phyloP scores from a whole-genome alignment of 2,888 invertebrate species.

The Eupeodes luniger region DNA sequence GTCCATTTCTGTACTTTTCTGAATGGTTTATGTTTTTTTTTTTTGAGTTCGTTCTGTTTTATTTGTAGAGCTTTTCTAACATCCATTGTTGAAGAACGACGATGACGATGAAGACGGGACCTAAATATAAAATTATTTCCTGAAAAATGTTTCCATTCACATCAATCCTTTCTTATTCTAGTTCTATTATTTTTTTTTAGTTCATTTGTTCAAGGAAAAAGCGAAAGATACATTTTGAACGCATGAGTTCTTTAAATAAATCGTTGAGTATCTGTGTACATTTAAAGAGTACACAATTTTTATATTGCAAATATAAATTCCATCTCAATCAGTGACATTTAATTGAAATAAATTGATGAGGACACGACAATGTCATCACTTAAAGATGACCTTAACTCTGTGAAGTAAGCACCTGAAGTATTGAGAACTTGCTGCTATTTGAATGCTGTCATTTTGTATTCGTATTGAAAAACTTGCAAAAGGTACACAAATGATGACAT shows the following conservation, averaged over 20 bases:
- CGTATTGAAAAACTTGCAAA: slow-evolving; percentile 19
- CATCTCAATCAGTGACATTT: slow-evolving; percentile 50
- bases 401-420: slow-evolving; percentile 40
- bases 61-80: slow-evolving; percentile 20
- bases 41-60: background rate
- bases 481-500: slow-evolving; percentile 52
- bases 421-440: background rate
- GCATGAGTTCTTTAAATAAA: slow-evolving; percentile 27
- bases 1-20: slow-evolving; percentile 32
- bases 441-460: slow-evolving; percentile 37
- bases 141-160: slow-evolving; percentile 5
- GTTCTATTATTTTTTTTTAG: background rate
- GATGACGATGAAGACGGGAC: background rate
- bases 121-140: slow-evolving; percentile 24
- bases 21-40: slow-evolving; percentile 44
- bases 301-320: slow-evolving; percentile 37
- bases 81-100: background rate
- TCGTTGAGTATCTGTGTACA: background rate
- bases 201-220: slow-evolving; percentile 15
- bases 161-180: background rate
- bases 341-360: slow-evolving; percentile 67
- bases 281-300: background rate
- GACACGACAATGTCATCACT: slow-evolving; percentile 37
- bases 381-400: slow-evolving; percentile 54
- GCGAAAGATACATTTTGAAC: slow-evolving; percentile 46